Evolutionary conservation across 2,113 vertebrate genomes (phyloP).

Genomic region (Megaceryle torquata): DNA sequence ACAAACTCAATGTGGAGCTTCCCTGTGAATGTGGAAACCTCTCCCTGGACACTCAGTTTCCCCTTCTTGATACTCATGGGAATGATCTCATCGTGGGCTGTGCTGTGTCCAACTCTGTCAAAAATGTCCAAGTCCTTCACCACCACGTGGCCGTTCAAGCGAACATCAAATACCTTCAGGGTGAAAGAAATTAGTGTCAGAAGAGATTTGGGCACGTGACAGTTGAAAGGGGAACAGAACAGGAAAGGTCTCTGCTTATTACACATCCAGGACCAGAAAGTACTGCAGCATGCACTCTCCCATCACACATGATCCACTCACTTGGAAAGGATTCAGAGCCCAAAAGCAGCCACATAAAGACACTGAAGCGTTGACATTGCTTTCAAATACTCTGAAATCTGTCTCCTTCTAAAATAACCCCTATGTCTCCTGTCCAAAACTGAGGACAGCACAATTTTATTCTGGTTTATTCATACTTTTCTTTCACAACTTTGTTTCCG

Average conservation of each 20-base stretch:
- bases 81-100: slow-evolving; percentile 94
- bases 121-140: slow-evolving; percentile 99
- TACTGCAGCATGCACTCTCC: not conserved
- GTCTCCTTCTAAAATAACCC: not conserved
- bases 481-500: not conserved
- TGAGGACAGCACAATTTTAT: not conserved
- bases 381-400: not conserved
- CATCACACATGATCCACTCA: not conserved
- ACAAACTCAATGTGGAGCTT: slow-evolving; percentile 96
- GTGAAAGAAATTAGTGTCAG: slow-evolving; percentile 17
- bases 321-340: not conserved
- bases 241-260: not conserved
- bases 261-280: not conserved
- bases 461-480: not conserved
- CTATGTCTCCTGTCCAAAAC: not conserved
- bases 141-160: slow-evolving; percentile 92
- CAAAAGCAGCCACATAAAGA: not conserved
- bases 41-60: slow-evolving; percentile 92
- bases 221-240: not conserved
- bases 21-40: slow-evolving; percentile 96
- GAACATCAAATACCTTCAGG: slow-evolving; percentile 93
- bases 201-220: not conserved
- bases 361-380: not conserved
- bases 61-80: slow-evolving; percentile 91
- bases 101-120: slow-evolving; percentile 96